Evolutionary conservation across 1,140 invertebrate species (phyloP), one percentile per base, ranked within the genome.

Genomic region (Microplitis demolitor): DNA sequence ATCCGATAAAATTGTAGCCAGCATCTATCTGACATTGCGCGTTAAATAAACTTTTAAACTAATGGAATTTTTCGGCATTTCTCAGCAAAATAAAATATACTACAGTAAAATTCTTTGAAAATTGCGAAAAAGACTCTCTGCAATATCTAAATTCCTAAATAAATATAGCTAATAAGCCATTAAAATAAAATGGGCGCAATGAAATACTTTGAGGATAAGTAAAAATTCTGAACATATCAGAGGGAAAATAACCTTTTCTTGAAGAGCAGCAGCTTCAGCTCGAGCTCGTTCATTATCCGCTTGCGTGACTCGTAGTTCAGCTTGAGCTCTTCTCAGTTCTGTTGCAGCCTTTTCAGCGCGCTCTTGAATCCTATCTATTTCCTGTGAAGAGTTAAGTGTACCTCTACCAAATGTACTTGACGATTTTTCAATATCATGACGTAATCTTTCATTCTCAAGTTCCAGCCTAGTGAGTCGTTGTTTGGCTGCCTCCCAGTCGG

Each of bases 401-500:
- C 90, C 94, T 76, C 94, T 90, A 56, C 93, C 93, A 78, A 95
- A 95, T 31, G 92, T 91, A 9, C 92, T 92, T 85, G 95, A 92
- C 53, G 94, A 93, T 76, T 95, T 88, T 82, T 97, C 96, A 51
- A 96, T 83, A 76, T 97, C 96, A 79, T 93, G 91, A 80, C 92
- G 91, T 45, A 97, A 88, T 66, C 95, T 88, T 84, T 97, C 96
- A 81, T 96, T 97, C 85, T 98, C 96, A 73, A 97, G 85, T 84
- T 97, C 95, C 34, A 96, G 86, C 68, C 95, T 90, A 4, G 94
- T 92, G 51, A 96, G 84, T n/a, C 93, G 89, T 80, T 96, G 94
- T 83, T 95, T 94, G 37, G 95, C 94, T 56, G 93, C 92, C 84
- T 97, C 95, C 93, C 94, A 96, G 84, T 97, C 95, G 51, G 93